phyloP scores from a whole-genome alignment of 2,113 vertebrate genomes.

The Electrona antarctica region DNA sequence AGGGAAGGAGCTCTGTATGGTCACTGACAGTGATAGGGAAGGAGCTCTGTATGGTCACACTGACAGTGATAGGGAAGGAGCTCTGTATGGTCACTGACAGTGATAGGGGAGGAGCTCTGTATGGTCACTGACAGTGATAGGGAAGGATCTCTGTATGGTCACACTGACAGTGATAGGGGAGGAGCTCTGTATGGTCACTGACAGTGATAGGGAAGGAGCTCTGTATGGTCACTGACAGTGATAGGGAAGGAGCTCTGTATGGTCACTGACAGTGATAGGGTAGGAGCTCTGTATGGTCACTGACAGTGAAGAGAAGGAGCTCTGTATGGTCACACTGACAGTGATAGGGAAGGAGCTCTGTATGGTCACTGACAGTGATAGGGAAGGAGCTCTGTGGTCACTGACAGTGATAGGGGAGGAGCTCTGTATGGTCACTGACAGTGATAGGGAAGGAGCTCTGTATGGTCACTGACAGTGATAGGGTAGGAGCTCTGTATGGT shows the following conservation, averaged over 20 bases:
- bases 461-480: constrained; percentile 65
- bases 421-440: too few species aligned
- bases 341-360: constrained; percentile 62
- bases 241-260: too few species aligned
- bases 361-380: constrained; percentile 65
- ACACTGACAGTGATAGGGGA: constrained; percentile 61
- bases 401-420: constrained; percentile 65
- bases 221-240: constrained; percentile 64
- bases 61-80: too few species aligned
- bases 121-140: too few species aligned
- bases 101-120: constrained; percentile 21
- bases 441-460: constrained; percentile 62
- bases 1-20: constrained; percentile 9
- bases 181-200: too few species aligned
- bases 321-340: constrained; percentile 47
- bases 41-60: constrained; percentile 3
- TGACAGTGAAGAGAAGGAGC: constrained; percentile 66
- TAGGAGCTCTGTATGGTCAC: too few species aligned
- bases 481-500: too few species aligned
- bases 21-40: too few species aligned
- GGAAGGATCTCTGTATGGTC: constrained; percentile 5
- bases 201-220: constrained; percentile 65
- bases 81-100: too few species aligned
- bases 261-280: constrained; percentile 64
- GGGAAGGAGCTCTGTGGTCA: too few species aligned